phyloP scores from a whole-genome alignment of 2,797 vertebrate species.

The Megaceryle alcyon region DNA sequence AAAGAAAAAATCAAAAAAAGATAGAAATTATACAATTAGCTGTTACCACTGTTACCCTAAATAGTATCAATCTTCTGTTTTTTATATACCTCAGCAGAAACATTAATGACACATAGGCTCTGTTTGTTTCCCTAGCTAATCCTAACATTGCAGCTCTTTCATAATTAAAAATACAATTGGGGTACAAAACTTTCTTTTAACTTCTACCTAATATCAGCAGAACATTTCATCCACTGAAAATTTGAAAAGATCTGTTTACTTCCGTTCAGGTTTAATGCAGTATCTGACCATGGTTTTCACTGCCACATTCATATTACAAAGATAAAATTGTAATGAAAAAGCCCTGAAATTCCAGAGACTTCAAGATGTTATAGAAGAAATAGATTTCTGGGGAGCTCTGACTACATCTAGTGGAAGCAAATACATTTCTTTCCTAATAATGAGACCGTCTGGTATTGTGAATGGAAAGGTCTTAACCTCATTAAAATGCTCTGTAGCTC shows the following conservation, averaged over 20 bases:
- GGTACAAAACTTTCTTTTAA: not conserved
- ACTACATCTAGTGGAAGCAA: slow-evolving; percentile 38
- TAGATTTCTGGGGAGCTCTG: not conserved
- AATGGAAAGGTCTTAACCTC: slow-evolving; percentile 56
- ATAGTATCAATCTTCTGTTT: not conserved
- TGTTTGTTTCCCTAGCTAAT: not conserved
- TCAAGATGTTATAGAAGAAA: not conserved
- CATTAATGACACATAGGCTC: not conserved
- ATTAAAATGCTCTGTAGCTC: slow-evolving; percentile 51
- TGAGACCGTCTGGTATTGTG: not conserved
- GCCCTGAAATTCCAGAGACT: not conserved
- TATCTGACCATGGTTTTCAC: not conserved
- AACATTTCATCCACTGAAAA: not conserved
- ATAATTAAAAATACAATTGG: not conserved
- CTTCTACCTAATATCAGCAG: not conserved
- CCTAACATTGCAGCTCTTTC: not conserved
- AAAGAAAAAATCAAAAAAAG: not conserved
- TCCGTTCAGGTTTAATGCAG: not conserved
- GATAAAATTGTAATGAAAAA: not conserved
- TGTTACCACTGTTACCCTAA: not conserved
- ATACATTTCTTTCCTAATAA: slow-evolving; percentile 30
- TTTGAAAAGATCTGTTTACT: not conserved
- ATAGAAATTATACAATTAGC: not conserved
- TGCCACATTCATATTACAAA: not conserved
- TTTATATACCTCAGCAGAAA: not conserved